phyloP scores from a whole-genome alignment of 2,888 invertebrate genomes.

The Amblyjoppa fuscipennis region DNA sequence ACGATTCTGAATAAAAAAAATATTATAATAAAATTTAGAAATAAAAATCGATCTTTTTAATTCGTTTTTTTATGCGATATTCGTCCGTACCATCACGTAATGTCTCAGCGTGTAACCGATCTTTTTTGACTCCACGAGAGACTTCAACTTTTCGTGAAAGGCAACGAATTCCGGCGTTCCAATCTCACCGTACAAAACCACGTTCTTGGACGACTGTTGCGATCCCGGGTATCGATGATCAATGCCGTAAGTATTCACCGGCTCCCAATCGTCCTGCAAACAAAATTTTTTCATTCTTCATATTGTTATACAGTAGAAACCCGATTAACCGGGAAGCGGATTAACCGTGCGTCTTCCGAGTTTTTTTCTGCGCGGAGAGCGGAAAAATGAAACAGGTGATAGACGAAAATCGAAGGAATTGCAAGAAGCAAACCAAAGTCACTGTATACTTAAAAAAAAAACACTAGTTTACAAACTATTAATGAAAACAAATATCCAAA shows the following conservation, averaged over 20 bases:
- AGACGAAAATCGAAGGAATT: too few species aligned
- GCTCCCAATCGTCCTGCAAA: slow-evolving; percentile 78
- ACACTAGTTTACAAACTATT: too few species aligned
- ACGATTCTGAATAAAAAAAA: slow-evolving; percentile 80
- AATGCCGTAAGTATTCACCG: slow-evolving; percentile 90
- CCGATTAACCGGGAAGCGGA: too few species aligned
- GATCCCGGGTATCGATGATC: slow-evolving; percentile 95
- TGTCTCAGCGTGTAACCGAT: slow-evolving; percentile 96
- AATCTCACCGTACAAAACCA: slow-evolving; percentile 96
- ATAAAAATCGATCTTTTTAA: background rate
- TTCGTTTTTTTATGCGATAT: background rate
- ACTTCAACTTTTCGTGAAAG: slow-evolving; percentile 91
- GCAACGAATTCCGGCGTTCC: slow-evolving; percentile 91
- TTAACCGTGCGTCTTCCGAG: too few species aligned
- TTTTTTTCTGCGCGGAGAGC: too few species aligned
- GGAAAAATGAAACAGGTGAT: too few species aligned
- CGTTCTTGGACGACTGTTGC: slow-evolving; percentile 88
- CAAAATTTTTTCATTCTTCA: slow-evolving; percentile 27
- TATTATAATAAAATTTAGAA: slow-evolving; percentile 30
- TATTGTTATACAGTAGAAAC: too few species aligned
- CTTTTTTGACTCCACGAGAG: slow-evolving; percentile 89
- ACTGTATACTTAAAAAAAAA: too few species aligned
- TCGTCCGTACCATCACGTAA: slow-evolving; percentile 89
- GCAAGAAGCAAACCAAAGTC: too few species aligned
- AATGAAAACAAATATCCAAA: too few species aligned